Conservation (phyloP, 1,140 invertebrate species). For the Apis florea region DNA sequence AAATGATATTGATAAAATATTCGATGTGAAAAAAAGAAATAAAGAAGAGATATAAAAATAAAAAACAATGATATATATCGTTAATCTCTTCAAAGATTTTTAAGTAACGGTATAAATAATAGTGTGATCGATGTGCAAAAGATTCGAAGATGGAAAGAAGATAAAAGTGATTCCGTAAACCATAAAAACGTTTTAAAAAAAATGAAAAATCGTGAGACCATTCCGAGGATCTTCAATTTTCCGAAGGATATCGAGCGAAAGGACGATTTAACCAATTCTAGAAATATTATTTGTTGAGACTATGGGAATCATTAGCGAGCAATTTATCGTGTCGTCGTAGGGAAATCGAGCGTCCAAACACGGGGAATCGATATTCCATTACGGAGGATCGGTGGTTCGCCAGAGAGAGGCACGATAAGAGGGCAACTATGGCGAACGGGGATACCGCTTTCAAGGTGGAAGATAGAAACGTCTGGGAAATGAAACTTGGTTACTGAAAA, state of each 20-base stretch:
- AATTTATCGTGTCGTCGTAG: conserved; percentile 29
- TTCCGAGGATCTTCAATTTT: not conserved
- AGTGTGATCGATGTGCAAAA: too few species aligned
- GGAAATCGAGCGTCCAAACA: conserved; percentile 15
- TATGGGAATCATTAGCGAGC: conserved; percentile 16
- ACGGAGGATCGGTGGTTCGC: not conserved
- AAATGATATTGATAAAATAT: too few species aligned
- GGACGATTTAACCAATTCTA: not conserved
- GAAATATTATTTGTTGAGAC: conserved; percentile 11
- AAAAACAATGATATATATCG: too few species aligned
- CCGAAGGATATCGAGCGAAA: not conserved
- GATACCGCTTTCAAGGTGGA: conserved; percentile 1
- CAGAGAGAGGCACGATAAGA: conserved; percentile 8
- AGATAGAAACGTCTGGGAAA: conserved; percentile 27
- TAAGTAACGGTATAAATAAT: too few species aligned
- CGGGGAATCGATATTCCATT: conserved; percentile 47
- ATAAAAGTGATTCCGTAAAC: too few species aligned
- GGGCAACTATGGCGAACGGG: conserved; percentile 1
- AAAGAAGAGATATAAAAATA: too few species aligned
- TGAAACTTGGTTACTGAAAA: not conserved
- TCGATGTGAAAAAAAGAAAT: too few species aligned
- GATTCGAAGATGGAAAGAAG: too few species aligned
- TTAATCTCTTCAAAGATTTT: too few species aligned
- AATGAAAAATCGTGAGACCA: not conserved
- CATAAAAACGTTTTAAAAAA: too few species aligned